Evolutionary conservation across 2,888 invertebrate genomes (phyloP), one percentile per base, ranked within the genome.

Genomic region (Xylota sylvarum): DNA sequence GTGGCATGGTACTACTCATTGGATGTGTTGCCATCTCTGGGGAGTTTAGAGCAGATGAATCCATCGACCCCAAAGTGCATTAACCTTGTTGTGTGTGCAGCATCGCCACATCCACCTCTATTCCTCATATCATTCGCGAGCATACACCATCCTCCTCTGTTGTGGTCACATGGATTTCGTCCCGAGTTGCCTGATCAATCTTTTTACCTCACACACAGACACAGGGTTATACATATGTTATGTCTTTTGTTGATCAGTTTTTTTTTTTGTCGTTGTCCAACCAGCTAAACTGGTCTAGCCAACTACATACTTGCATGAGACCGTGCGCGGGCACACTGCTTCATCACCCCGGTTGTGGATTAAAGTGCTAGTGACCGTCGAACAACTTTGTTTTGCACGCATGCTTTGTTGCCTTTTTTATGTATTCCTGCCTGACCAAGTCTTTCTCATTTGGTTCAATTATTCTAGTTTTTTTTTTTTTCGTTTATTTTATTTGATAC

Each of bases 61-160:
- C 73, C 86, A 86, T 73, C 86, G 86, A 82, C 86, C 86, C 78
- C 77, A 82, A 69, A 73, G 86, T 86, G 86, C 86, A 86, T 78
- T 86, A 77, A 86, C 86, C 86, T 78, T 82, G 46, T 85, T 69
- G 52, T 30, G n/a, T 62, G 46, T 82, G 62, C 48, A 37, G 27
- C 48, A 32, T 52, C 37, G 48, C 58, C 35, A 17, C 43, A 55
- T 74, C 73, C 80, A 76, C 74, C 74, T 74, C 69, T 60, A 50
- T 72, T 82, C 70, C 43, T 55, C 74, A 77, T n/a, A n/a, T 52
- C 65, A 65, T 79, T 79, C 50, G 60, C 55, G 55, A 23, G 23
- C 23, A 3, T 48, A 60, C 37, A 52, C 55, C 52, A 77, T 69
- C 77, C 46, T 62, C 72, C 23, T 55, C 35, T 60, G 52, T 72